Conservation (phyloP, 2,113 vertebrate genomes). For the Ageneiosus marmoratus region DNA sequence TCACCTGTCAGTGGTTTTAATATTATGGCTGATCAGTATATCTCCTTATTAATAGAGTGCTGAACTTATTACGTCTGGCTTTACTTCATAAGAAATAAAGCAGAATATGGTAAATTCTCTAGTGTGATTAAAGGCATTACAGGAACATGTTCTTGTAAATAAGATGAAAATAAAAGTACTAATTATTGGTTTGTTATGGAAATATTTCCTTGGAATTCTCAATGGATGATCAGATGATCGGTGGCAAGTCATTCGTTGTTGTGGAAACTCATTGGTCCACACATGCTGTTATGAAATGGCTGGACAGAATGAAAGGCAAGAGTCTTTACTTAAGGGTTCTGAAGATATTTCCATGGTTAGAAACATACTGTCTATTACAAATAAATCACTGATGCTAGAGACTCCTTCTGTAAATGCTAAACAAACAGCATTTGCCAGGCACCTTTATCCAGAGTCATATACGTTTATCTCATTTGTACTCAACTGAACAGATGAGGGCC, state of each 20-base stretch:
- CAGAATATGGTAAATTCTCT: background rate
- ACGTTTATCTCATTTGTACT: no score
- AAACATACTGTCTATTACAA: background rate
- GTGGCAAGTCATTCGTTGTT: background rate
- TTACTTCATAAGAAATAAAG: background rate
- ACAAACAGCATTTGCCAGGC: no score
- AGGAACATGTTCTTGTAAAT: background rate
- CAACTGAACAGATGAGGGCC: no score
- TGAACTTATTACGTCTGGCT: background rate
- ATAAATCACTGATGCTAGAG: background rate
- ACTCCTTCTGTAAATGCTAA: background rate
- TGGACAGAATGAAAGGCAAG: no score
- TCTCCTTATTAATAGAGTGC: background rate
- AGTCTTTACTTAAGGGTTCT: no score
- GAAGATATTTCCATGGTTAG: background rate
- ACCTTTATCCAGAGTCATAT: no score
- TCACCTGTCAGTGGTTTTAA: no score
- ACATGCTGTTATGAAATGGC: background rate
- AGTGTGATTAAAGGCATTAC: background rate
- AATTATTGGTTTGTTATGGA: background rate
- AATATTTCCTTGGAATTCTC: background rate
- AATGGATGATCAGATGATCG: background rate
- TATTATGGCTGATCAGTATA: no score
- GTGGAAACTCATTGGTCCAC: background rate
- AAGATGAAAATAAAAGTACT: background rate